A percentile compares a stretch with the other conserved stretches of the same genome.
Conservation (phyloP, 2,888 invertebrate genomes). For the Andricus quercusramuli region DNA sequence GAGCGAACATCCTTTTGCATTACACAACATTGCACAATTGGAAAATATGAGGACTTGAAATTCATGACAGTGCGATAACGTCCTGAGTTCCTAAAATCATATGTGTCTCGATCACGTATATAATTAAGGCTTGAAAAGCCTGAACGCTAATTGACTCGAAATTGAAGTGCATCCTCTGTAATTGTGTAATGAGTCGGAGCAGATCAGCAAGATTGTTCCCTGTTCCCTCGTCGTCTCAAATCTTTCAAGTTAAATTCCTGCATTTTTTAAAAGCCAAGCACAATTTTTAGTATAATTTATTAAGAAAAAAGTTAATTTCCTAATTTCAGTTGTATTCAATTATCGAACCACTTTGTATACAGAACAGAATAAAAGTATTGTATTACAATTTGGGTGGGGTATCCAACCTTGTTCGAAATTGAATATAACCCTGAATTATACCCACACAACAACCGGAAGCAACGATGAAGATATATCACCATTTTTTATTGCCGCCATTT, state of each 20-base stretch:
- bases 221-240: not conserved
- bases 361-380: too few relatives aligned
- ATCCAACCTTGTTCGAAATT: too few relatives aligned
- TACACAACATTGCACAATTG: conserved; percentile 32
- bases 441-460: too few relatives aligned
- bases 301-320: not conserved
- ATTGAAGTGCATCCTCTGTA: conserved; percentile 29
- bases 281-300: not conserved
- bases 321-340: too few relatives aligned
- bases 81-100: conserved; percentile 18
- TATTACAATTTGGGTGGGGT: too few relatives aligned
- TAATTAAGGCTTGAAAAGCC: conserved; percentile 12
- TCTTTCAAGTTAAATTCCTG: not conserved
- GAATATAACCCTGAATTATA: too few relatives aligned
- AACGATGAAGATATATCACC: too few relatives aligned
- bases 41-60: conserved; percentile 34
- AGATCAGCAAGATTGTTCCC: conserved; percentile 2
- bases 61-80: conserved; percentile 29
- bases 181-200: conserved; percentile 26
- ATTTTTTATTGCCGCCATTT: too few relatives aligned
- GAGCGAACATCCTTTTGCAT: conserved; percentile 26
- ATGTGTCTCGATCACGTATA: conserved; percentile 20
- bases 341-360: too few relatives aligned
- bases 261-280: not conserved
- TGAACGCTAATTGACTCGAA: conserved; percentile 29